These are phyloP conservation scores for Pandemis heparana DNA, from an alignment of 2,888 invertebrate species.

Conservation along the genomic window DNA sequence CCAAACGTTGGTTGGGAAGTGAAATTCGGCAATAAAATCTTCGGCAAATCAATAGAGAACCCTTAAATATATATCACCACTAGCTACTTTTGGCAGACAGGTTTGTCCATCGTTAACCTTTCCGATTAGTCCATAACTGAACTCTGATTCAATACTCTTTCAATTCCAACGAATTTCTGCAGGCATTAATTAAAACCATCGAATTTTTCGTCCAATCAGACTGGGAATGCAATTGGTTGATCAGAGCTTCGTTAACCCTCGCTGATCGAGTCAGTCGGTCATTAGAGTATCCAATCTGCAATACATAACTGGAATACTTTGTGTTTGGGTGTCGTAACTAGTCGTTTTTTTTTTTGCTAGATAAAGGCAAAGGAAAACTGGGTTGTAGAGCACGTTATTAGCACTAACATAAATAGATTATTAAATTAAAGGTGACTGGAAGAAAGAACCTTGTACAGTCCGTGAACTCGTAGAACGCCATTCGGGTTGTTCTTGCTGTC, in stretches of 20 bases:
- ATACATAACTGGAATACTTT: conserved; percentile 5
- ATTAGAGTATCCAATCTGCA: conserved; percentile 26
- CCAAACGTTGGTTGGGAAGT: no score
- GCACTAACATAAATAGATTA: no score
- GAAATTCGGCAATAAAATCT: no score
- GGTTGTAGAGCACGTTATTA: no score
- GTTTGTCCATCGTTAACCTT: not conserved
- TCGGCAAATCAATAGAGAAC: no score
- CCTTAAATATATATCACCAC: no score
- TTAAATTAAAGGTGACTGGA: no score
- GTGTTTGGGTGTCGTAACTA: no score
- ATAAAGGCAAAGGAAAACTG: not conserved
- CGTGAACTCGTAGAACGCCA: no score
- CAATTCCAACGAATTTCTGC: not conserved
- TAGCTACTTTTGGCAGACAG: no score
- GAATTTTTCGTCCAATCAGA: conserved; percentile 28
- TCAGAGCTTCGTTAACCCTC: conserved; percentile 15
- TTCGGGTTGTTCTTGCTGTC: no score
- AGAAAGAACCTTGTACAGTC: no score
- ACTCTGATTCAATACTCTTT: not conserved
- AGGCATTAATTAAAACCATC: not conserved
- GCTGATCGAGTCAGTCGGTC: conserved; percentile 15
- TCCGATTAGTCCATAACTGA: not conserved
- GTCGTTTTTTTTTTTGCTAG: not conserved
- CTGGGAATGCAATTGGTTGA: conserved; percentile 5